phyloP scores from a whole-genome alignment of 2,797 vertebrate genomes.

The Macropus fuliginosus region DNA sequence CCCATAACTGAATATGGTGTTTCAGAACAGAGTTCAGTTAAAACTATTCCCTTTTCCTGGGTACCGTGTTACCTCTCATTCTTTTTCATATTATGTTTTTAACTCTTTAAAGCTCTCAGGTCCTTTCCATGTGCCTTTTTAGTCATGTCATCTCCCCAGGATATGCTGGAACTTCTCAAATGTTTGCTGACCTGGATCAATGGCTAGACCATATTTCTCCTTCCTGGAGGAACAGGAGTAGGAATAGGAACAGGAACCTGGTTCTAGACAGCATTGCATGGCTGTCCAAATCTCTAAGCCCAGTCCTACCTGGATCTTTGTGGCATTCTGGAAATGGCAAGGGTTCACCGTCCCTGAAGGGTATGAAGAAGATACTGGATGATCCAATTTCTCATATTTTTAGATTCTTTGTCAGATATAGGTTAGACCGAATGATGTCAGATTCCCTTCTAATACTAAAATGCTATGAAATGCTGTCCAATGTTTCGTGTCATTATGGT shows the following conservation, averaged over 20 bases:
- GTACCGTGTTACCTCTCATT: neutral
- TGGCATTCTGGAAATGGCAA: neutral
- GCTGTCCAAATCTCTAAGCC: neutral
- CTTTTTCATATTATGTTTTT: neutral
- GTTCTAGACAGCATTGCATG: neutral
- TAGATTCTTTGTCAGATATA: too few species aligned
- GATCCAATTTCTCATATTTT: too few species aligned
- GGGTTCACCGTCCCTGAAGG: too few species aligned
- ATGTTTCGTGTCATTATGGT: too few species aligned
- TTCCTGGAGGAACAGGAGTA: neutral
- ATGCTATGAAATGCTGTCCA: too few species aligned
- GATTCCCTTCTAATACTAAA: too few species aligned
- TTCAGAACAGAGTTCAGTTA: neutral
- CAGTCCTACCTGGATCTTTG: neutral
- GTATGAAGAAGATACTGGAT: too few species aligned
- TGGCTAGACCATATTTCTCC: neutral
- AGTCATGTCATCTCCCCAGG: neutral
- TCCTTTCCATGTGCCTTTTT: too few species aligned
- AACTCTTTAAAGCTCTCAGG: neutral
- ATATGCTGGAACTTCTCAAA: neutral
- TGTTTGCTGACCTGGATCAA: neutral
- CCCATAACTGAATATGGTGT: neutral
- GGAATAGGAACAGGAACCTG: neutral
- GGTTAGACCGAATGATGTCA: too few species aligned
- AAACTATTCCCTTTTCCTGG: neutral